Base-by-base conservation (phyloP, 2,113 vertebrate species). In the Bostrychus sinensis region DNA sequence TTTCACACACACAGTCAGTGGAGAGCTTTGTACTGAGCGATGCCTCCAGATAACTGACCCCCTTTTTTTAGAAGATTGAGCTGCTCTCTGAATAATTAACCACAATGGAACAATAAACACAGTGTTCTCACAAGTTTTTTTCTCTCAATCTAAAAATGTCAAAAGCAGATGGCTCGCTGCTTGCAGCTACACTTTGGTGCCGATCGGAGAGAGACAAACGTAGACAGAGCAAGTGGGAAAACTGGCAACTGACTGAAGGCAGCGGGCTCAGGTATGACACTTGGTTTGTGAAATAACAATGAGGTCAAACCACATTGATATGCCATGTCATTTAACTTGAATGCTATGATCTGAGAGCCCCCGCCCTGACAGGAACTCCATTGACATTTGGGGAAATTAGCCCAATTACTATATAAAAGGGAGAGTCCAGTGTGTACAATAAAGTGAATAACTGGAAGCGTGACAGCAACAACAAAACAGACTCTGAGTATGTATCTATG, bases 91-190 rank as follows among this genome's bases (percentile, higher is more conserved):
- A 84, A 81, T 86, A 62, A 77, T 78, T 80, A 67, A 78, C 69
- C 39, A 72, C 64, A 56, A 53, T 41, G 63, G 59, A 63, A 81
- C 66, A 77, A 81, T 73, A 78, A 80, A 58, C 62, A 70, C 22
- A 37, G 64, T 70, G 75, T 81, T 81, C 79, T 73, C 70, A 51
- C 66, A 75, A 80, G 62, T 75, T 78, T 50, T 72, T 75, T 43
- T 63, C 48, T 22, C 75, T 66, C 20, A 46, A 58, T 78, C 64
- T 77, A 69, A 79, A 81, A 81, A 78, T 59, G 77, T 83, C 56
- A 70, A 66, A 65, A 60, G 67, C 79, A 83, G 75, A 86, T 84
- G 79, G 77, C 72, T 34, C 38, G 5, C 5, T 32, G 74, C 78
- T 79, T 65, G 65, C 1, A 5, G 82, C 32, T 3, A 56, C 69